Base-by-base conservation (phyloP, 1,140 invertebrate species). In the Leptinotarsa lineolata region DNA sequence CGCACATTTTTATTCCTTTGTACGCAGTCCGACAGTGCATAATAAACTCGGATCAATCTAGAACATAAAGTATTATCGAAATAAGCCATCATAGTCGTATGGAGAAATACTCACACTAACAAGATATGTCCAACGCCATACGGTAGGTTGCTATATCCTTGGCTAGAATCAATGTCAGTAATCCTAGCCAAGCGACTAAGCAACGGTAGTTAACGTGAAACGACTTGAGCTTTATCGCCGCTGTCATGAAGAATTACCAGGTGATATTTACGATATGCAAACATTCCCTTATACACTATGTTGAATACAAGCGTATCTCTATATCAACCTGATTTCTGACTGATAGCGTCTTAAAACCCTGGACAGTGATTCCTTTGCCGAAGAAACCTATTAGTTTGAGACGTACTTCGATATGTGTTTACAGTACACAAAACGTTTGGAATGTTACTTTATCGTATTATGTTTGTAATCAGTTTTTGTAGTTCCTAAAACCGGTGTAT, bases 21-120 rank as follows among this genome's bases (percentile, higher is more conserved):
- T 8, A 54, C 48, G 48, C 48, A 54, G n/a, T 16, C 48, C n/a
- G 48, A 54, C 48, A 18, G 15, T 16, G 48, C 48, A 54, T 54
- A 54, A 54, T 54, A 54, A 15, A 54, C n/a, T 54, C n/a, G n/a
- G 48, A 54, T 54, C 48, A 54, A 54, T 54, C 48, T 16, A 54
- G 48, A 54, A 54, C 48, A 54, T 54, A 54, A 54, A 54, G 48
- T 16, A 16, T 54, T 54, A 54, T 54, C 48, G n/a, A 54, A 54
- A 54, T 54, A 54, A 54, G 15, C 48, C 48, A 54, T 54, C 48
- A 54, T 54, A 54, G 48, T 54, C 48, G 48, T 54, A 54, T 54
- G n/a, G 48, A 54, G 16, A 54, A 54, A 54, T 54, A 54, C 6
- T 54, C 48, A 54, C 48, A 54, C n/a, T 54, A 15, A 54, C 48